Conservation (phyloP, 2,797 vertebrate species). For the Hoplostethus atlanticus region DNA sequence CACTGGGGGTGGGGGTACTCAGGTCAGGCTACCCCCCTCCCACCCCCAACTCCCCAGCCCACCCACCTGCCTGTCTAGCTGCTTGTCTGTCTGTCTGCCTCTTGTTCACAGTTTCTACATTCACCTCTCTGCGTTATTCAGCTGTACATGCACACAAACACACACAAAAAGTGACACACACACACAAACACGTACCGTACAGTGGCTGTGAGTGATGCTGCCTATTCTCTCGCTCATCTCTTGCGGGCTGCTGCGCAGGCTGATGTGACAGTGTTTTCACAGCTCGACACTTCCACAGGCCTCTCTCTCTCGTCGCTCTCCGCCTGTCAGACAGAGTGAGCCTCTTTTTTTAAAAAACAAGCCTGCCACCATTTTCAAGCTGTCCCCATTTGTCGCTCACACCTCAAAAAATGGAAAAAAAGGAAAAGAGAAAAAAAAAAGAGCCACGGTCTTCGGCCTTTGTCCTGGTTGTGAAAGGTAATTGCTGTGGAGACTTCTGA, state of each 20-base stretch:
- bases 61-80: constrained; percentile 59
- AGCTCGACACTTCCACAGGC: not conserved
- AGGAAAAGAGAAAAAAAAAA: not conserved
- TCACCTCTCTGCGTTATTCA: too few relatives aligned
- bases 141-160: not conserved
- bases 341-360: too few relatives aligned
- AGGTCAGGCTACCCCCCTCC: constrained; percentile 39
- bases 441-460: constrained; percentile 15
- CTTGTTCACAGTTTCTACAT: not conserved
- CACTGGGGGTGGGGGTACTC: constrained; percentile 34
- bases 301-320: not conserved
- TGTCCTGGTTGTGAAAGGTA: constrained; percentile 27
- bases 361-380: constrained; percentile 4
- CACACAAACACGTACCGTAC: not conserved
- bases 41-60: constrained; percentile 44
- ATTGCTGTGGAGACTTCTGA: constrained; percentile 43
- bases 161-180: not conserved
- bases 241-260: too few relatives aligned
- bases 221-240: too few relatives aligned
- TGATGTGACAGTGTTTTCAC: not conserved
- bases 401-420: constrained; percentile 3
- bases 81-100: constrained; percentile 43
- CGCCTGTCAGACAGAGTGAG: not conserved
- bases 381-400: constrained; percentile 36
- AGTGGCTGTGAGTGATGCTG: not conserved